A percentile compares a stretch with the other conserved stretches of the same genome.
Evolutionary conservation across 2,113 vertebrate species (phyloP).

Genomic region (Burhinus bistriatus): DNA sequence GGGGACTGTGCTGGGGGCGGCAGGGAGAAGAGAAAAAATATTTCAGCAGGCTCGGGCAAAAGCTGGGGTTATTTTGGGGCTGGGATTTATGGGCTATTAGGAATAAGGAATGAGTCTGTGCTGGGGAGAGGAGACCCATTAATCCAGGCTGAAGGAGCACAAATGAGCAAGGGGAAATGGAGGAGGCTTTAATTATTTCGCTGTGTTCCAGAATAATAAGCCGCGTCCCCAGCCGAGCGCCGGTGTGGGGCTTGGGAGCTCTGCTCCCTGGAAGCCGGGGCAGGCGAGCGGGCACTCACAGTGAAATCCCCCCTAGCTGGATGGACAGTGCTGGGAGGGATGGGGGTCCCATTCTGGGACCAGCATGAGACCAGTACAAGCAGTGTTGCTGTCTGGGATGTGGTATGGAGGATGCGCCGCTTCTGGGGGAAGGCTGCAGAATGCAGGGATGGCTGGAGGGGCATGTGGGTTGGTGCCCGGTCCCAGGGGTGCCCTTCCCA

Average conservation of each 20-base stretch:
- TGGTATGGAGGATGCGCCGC: not conserved
- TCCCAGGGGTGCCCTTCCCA: not conserved
- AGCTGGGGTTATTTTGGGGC: conserved; percentile 60
- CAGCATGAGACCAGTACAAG: not conserved
- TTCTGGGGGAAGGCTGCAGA: not conserved
- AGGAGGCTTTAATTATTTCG: conserved; percentile 32
- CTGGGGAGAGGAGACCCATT: conserved; percentile 32
- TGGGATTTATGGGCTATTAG: conserved; percentile 63
- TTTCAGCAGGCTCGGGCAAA: conserved; percentile 50
- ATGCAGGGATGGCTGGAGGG: not conserved
- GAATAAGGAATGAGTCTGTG: conserved; percentile 52
- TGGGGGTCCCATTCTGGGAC: not conserved
- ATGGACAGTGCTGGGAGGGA: not conserved
- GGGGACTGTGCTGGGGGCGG: not conserved
- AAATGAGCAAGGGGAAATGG: conserved; percentile 32
- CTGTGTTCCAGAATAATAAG: not conserved
- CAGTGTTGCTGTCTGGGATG: accelerated
- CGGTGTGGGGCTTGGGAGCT: not conserved
- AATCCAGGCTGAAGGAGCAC: conserved; percentile 37
- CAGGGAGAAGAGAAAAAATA: conserved; percentile 42
- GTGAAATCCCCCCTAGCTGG: not conserved
- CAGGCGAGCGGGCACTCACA: accelerated
- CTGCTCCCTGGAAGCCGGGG: not conserved
- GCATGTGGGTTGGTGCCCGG: accelerated
- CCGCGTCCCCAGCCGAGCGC: accelerated